Evolutionary conservation across 2,113 vertebrate genomes (phyloP), one percentile per base, ranked within the genome.

Genomic region (Glaucidium brasilianum): DNA sequence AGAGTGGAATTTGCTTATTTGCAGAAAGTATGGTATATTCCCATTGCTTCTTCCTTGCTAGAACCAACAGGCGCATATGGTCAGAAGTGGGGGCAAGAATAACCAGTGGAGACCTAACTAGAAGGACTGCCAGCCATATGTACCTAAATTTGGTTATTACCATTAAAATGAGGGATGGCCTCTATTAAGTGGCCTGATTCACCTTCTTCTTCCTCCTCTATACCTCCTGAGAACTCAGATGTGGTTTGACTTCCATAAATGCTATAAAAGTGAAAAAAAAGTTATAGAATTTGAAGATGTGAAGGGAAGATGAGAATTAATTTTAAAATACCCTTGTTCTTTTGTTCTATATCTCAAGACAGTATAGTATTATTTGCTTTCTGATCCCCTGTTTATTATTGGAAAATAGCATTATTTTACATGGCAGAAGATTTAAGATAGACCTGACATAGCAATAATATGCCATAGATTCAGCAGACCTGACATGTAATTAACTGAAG

Each of bases 241-340:
- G 35, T 0, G 0, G 50, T 37, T 43, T 55, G 41, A 29, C 14
- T 93, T 52, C 39, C 14, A 1, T 75, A 85, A 37, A 30, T 62
- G 21, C n/a, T 69, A 16, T 49, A 56, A 69, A 73, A 53, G 5
- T 79, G 15, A 9, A 45, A 64, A 52, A 75, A 78, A 50, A 85
- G 19, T 32, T 16, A 25, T 2, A 49, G 25, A 78, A 68, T 85
- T 81, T 78, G n/a, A 27, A 0, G 0, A 62, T 2, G 0, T 23
- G 26, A 22, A 63, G 35, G 39, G 50, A 68, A 60, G 32, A 52
- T 43, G 30, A 88, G 34, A 80, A 88, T 90, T 63, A 41, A 45
- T 56, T 66, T 68, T 32, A 41, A 87, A 75, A 41, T 82, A 62
- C 37, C 39, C 5, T 69, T 72, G 4, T 52, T 79, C 17, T 86